Evolutionary conservation across 2,888 invertebrate species (phyloP), one percentile per base, ranked within the genome.

Genomic region (Prosapia bicincta): DNA sequence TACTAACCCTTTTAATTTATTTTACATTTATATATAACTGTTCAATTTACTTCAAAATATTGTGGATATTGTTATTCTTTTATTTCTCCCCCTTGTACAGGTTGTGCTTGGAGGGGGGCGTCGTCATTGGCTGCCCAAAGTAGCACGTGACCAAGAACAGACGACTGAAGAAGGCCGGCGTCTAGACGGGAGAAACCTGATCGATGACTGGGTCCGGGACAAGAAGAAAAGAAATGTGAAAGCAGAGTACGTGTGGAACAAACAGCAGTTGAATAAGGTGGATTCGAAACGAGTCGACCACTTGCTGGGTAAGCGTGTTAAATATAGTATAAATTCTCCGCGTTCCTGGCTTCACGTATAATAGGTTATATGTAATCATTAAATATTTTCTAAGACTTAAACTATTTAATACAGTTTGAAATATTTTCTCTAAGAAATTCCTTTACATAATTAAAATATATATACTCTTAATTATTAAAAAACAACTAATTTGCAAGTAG

Each of bases 51-150:
- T n/a, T n/a, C n/a, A n/a, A n/a, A n/a, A n/a, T n/a, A n/a, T n/a
- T n/a, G n/a, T n/a, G n/a, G n/a, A n/a, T n/a, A n/a, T n/a, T n/a
- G n/a, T n/a, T n/a, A n/a, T n/a, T n/a, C n/a, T n/a, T n/a, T n/a
- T n/a, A n/a, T n/a, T n/a, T n/a, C n/a, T n/a, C n/a, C n/a, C n/a
- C n/a, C 9, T 30, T 30, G 30, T 30, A 30, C 83, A 94, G 93
- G 93, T 94, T 10, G 87, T 94, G 69, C 87, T 94, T 83, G 94
- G 94, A 0, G 94, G 94, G 0, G 94, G 94, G 0, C 86, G 93
- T 80, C 87, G 92, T 67, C 92, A 93, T 82, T 93, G 93, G 86
- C 85, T 93, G 67, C 92, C 93, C 3, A 92, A 90, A 81, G 89
- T 92, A 32, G 90, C 90, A 0, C 86, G 87, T 80, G 92, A 93